Percentiles rank a stretch among this genome's conserved stretches.
These are phyloP conservation scores for Magallana angulata DNA, from an alignment of 1,140 invertebrate genomes.

Conservation along the genomic window DNA sequence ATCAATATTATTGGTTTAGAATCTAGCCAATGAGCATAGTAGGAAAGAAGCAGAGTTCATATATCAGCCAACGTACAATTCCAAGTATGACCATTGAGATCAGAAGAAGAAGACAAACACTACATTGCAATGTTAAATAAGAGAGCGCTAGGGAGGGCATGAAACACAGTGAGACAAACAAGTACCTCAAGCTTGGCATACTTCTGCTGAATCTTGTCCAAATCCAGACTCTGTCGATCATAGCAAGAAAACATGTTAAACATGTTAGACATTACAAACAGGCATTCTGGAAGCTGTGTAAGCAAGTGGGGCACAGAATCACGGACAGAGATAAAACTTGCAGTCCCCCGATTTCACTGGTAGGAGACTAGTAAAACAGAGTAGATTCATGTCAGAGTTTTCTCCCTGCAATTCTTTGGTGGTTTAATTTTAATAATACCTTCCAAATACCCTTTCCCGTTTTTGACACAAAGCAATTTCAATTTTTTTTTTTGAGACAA, in stretches of 20 bases:
- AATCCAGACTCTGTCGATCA: conserved; percentile 57
- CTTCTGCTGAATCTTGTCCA: conserved; percentile 60
- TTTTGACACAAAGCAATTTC: no score
- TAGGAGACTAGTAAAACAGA: no score
- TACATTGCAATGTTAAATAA: not conserved
- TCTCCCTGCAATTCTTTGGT: no score
- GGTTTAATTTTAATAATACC: no score
- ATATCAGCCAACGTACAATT: not conserved
- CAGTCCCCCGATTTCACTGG: no score
- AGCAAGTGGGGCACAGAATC: no score
- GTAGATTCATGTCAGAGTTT: no score
- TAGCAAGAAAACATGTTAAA: not conserved
- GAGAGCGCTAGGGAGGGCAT: not conserved
- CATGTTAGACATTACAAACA: not conserved
- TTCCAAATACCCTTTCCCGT: no score
- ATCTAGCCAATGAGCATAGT: not conserved
- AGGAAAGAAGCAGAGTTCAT: not conserved
- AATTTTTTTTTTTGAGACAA: no score
- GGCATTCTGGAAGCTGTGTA: no score
- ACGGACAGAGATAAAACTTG: no score
- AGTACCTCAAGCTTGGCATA: conserved; percentile 56
- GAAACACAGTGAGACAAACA: not conserved
- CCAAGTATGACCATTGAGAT: not conserved
- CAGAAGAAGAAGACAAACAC: not conserved
- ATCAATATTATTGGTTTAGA: not conserved